Base-by-base conservation (phyloP, 2,888 invertebrate genomes). In the Synanthedon tipuliformis region DNA sequence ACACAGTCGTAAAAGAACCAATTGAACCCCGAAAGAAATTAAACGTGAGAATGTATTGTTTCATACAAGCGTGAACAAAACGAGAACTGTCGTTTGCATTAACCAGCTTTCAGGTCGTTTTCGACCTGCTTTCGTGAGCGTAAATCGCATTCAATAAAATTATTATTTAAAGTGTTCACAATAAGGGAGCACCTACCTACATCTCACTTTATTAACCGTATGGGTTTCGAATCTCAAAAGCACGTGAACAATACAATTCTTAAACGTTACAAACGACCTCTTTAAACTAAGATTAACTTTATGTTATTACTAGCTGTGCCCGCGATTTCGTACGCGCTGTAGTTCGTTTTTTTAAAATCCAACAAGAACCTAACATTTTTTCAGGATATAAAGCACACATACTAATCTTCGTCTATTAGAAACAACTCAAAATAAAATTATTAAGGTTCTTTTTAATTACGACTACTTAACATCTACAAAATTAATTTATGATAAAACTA, bases 21-120 rank as follows among this genome's bases (percentile, higher is more conserved):
- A 85, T 86, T 83, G 83, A 78, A 73, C 73, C 69, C 76, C 78
- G 76, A 83, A 84, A 82, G 82, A 81, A 86, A 87, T 86, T 85
- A 85, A 85, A 87, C 83, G 86, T 85, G 86, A 85, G 87, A 86
- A 87, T 77, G 83, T 84, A 86, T 87, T 86, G 87, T 87, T 86
- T 78, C 81, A 78, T 81, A 79, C 70, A 71, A 76, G 78, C 81
- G 82, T 75, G 76, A 80, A 85, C 78, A 79, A 84, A 83, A 83
- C 75, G 71, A 81, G 78, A 81, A 81, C 75, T 69, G 69, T 69
- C 73, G 75, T 78, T 77, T 74, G 79, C 75, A 75, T 79, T 82
- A 81, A 84, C 81, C 82, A 81, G 79, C 73, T 79, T 79, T 76
- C 82, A 78, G 82, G 67, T 86, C 86, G 84, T 86, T 86, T 79